Conservation (phyloP, 2,797 vertebrate genomes). For the Ceryle rudis region DNA sequence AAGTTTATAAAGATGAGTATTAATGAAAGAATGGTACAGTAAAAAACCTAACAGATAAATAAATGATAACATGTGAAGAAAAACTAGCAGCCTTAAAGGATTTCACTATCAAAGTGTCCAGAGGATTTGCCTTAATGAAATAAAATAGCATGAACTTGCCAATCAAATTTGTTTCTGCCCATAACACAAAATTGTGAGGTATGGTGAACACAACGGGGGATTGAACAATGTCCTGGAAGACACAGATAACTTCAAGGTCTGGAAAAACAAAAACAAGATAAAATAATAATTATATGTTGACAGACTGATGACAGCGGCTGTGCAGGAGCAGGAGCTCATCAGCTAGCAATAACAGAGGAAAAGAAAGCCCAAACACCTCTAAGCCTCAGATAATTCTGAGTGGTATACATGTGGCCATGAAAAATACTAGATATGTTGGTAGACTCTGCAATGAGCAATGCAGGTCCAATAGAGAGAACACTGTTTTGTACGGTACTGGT, state of each 20-base stretch:
- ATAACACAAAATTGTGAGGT: not conserved
- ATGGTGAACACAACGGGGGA: not conserved
- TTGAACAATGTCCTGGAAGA: not conserved
- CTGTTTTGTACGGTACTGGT: accelerated
- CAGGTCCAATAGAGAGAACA: not conserved
- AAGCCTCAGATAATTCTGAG: not conserved
- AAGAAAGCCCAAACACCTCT: not conserved
- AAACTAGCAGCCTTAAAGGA: not conserved
- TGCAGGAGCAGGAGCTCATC: not conserved
- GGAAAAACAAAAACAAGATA: not conserved
- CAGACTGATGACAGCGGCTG: not conserved
- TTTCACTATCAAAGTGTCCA: not conserved
- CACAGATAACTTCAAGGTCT: not conserved
- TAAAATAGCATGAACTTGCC: not conserved
- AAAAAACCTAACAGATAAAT: not conserved
- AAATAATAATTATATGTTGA: not conserved
- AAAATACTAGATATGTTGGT: accelerated
- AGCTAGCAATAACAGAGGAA: not conserved
- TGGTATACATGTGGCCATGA: not conserved
- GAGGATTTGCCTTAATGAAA: not conserved
- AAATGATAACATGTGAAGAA: not conserved
- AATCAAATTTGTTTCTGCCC: not conserved
- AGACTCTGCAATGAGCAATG: not conserved
- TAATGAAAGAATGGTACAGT: not conserved
- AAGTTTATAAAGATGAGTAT: not conserved